phyloP scores from a whole-genome alignment of 1,140 invertebrate species.

The Listronotus bonariensis region DNA sequence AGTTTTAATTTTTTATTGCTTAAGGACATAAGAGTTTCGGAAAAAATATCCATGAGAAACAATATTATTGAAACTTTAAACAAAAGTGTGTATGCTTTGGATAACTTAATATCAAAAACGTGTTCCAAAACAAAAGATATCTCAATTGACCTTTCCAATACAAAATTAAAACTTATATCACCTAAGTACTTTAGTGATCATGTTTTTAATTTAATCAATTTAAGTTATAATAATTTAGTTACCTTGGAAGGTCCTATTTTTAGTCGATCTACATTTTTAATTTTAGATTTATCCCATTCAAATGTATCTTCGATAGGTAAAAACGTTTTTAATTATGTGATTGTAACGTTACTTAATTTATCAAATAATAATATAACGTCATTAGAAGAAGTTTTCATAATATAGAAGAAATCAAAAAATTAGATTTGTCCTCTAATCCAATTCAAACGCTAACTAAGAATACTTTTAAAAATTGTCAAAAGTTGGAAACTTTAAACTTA shows the following conservation, averaged over 20 bases:
- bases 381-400: constrained; percentile 2
- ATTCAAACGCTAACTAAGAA: background rate
- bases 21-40: background rate
- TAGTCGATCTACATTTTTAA: background rate
- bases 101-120: background rate
- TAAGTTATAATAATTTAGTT: constrained; percentile 21
- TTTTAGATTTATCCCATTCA: constrained; percentile 9
- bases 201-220: background rate
- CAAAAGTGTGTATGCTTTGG: background rate
- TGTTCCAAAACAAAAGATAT: background rate
- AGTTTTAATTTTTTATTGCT: constrained; percentile 3
- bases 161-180: constrained; percentile 9
- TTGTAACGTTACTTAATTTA: constrained; percentile 7
- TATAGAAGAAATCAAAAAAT: background rate
- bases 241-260: constrained; percentile 7
- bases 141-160: constrained; percentile 8
- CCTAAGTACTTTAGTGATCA: background rate
- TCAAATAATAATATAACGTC: constrained; percentile 15
- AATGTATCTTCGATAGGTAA: constrained; percentile 2
- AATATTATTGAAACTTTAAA: constrained; percentile 2
- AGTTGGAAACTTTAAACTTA: constrained; percentile 12
- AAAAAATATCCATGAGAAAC: background rate
- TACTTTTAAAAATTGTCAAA: constrained; percentile 12
- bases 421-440: constrained; percentile 7
- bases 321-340: constrained; percentile 8